phyloP scores from a whole-genome alignment of 2,888 invertebrate species.

The Dioctria linearis region DNA sequence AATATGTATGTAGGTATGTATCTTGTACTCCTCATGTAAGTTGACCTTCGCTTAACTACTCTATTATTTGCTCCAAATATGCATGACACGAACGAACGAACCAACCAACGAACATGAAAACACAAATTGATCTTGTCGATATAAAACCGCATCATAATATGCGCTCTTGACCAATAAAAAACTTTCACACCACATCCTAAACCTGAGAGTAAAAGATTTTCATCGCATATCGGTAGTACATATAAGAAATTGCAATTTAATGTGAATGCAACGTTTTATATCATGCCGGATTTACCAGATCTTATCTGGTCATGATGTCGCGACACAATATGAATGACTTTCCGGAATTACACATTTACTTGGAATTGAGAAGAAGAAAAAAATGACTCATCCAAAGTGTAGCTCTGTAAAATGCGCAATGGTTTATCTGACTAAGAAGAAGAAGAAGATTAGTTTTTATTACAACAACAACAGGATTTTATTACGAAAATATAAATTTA shows the following conservation, averaged over 20 bases:
- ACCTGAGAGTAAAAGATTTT: not conserved
- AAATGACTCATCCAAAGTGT: not conserved
- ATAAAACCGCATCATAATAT: not conserved
- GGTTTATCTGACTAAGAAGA: no score
- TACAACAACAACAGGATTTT: constrained; percentile 11
- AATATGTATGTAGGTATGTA: no score
- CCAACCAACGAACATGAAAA: not conserved
- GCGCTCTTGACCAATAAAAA: not conserved
- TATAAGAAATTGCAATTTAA: no score
- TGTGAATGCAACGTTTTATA: not conserved
- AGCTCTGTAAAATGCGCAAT: not conserved
- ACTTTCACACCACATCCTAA: constrained; percentile 21
- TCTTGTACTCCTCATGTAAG: no score
- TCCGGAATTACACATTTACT: not conserved
- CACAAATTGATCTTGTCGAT: not conserved
- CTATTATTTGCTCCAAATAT: constrained; percentile 27
- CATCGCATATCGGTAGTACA: not conserved
- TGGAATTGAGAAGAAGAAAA: not conserved
- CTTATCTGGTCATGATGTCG: constrained; percentile 23
- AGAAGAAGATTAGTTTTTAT: not conserved
- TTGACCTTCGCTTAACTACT: constrained; percentile 25
- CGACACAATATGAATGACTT: constrained; percentile 3
- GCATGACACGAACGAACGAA: not conserved
- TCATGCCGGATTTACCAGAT: not conserved
- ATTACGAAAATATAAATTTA: constrained; percentile 27